A percentile compares a stretch with the other conserved stretches of the same genome.
These are phyloP conservation scores for Cichladusa arquata DNA, from an alignment of 2,113 vertebrate genomes.

Conservation along the genomic window DNA sequence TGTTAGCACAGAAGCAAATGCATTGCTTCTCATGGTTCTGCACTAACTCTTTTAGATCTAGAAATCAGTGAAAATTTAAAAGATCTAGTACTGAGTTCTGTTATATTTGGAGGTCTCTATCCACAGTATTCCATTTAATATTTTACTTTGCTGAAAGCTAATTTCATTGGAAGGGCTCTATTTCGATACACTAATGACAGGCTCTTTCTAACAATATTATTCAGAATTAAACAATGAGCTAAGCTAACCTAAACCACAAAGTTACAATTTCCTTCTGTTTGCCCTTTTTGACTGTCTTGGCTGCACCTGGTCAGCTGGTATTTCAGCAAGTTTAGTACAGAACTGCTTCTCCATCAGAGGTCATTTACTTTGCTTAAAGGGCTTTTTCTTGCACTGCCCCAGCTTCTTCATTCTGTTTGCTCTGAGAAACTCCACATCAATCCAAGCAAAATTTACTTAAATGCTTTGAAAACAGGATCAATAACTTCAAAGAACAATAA, in stretches of 20 bases:
- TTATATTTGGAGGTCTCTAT: background rate
- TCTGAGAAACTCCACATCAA: background rate
- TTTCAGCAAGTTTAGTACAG: background rate
- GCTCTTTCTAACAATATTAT: background rate
- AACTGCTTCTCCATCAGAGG: background rate
- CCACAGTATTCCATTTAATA: background rate
- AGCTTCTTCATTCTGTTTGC: background rate
- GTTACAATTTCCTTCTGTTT: fast-evolving
- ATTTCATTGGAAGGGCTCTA: background rate
- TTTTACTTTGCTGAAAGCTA: background rate
- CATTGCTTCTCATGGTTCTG: background rate
- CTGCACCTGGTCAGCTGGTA: background rate
- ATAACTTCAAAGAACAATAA: background rate
- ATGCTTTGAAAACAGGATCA: background rate
- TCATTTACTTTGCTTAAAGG: background rate
- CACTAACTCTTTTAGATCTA: background rate
- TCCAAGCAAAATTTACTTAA: background rate
- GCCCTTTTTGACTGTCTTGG: background rate
- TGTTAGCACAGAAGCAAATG: background rate
- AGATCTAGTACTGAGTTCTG: background rate
- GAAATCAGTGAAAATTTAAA: background rate
- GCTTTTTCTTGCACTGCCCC: background rate
- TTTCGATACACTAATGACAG: background rate
- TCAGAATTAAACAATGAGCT: background rate
- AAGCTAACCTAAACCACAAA: background rate